Base-by-base conservation (phyloP, 2,797 vertebrate species). In the Uromys caudimaculatus region DNA sequence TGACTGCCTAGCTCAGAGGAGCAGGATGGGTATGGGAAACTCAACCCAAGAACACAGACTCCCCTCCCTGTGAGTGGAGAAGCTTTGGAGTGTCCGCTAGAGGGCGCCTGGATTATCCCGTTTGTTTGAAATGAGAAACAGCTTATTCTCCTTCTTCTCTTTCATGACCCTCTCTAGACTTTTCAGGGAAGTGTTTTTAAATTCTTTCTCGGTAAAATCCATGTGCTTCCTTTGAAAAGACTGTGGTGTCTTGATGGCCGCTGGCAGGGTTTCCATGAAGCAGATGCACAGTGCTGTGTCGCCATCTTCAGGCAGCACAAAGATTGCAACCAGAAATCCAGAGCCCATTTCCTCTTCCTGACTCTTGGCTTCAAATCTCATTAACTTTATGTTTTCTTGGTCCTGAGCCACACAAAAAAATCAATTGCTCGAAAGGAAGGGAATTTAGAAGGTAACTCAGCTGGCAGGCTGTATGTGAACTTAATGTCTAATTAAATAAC, bases 301-400 rank as follows among this genome's bases (percentile, higher is more conserved):
- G 50, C 98, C 98, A 97, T 91, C 98, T 98, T 29, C 95, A 91
- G 98, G 95, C 41, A 2, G 3, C 5, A 29, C 11, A 1, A 13
- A 89, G 54, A 56, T 44, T 96, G 64, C 97, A 96, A 5, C 16
- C 32, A 35, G 69, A 77, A 47, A 64, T 32, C 21, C 23, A 4
- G 21, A 62, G 54, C n/a, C 23, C 0, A 14, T 93, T 83, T 52
- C 8, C 85, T 38, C 60, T 62, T 76, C 35, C 11, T 35, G 0
- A 50, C 54, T 91, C n/a, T 21, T 67, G 83, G 38, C 47, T 54
- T 96, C 58, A 58, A 62, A 76, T 86, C 78, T 32, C 21, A 9
- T 62, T 44, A 35, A 78, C 29, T 69, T 19, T n/a, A 44, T 52
- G 19, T 62, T 62, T 67, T 75, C 82, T 92, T 84, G 73, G 44